Evolutionary conservation across 1,140 invertebrate species (phyloP).

Genomic region (Leptopilina boulardi): DNA sequence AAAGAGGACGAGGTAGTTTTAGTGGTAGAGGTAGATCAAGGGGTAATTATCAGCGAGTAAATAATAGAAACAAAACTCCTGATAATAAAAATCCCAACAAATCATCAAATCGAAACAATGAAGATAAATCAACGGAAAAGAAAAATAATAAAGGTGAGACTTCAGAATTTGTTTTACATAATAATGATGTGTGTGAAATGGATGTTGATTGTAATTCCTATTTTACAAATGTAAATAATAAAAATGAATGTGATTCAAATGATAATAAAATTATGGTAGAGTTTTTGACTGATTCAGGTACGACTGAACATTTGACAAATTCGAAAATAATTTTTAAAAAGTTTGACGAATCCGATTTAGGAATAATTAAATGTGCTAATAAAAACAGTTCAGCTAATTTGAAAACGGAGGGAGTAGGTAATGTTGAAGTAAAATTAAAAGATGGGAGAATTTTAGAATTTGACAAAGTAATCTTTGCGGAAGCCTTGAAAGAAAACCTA

Average conservation of each 20-base stretch:
- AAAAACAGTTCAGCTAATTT: conserved; percentile 32
- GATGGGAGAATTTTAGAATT: background rate
- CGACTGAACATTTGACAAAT: conserved; percentile 39
- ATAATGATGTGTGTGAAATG: no score
- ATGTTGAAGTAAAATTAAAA: background rate
- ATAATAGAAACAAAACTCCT: no score
- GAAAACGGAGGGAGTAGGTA: conserved; percentile 39
- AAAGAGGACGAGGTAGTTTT: conserved; percentile 14
- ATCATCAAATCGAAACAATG: no score
- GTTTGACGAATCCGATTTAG: conserved; percentile 25
- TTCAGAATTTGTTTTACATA: no score
- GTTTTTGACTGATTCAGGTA: conserved; percentile 38
- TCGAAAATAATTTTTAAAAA: conserved; percentile 34
- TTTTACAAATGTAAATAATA: background rate
- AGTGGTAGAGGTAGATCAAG: conserved; percentile 16
- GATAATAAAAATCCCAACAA: no score
- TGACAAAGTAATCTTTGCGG: background rate
- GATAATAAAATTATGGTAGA: background rate
- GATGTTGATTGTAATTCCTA: no score
- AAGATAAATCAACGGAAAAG: background rate
- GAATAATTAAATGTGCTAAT: conserved; percentile 43
- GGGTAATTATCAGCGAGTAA: no score
- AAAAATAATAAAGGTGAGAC: conserved; percentile 28
- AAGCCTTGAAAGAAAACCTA: background rate
- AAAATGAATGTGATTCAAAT: background rate